phyloP scores from a whole-genome alignment of 2,888 invertebrate species.

The Dicyrtomina minuta region DNA sequence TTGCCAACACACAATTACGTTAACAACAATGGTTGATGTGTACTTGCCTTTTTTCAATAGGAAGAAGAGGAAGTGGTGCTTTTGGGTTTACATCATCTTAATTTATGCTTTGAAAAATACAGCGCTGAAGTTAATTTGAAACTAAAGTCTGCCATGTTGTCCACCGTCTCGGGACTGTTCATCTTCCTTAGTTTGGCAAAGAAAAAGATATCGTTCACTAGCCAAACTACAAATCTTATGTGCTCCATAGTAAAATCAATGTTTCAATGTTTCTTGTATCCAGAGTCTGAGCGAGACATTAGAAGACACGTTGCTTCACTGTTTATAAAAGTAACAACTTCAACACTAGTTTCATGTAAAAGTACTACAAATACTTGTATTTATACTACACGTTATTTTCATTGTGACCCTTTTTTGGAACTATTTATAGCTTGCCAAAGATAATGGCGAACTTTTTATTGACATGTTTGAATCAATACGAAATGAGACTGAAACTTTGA shows the following conservation, averaged over 20 bases:
- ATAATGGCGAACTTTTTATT: slow-evolving; percentile 27
- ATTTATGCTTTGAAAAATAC: slow-evolving; percentile 43
- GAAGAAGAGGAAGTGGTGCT: slow-evolving; percentile 45
- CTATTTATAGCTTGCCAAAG: slow-evolving; percentile 15
- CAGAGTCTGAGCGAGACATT: slow-evolving; percentile 42
- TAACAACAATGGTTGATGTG: neutral
- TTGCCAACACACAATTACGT: neutral
- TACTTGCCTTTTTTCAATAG: slow-evolving; percentile 29
- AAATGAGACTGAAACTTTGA: slow-evolving; percentile 28
- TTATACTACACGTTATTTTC: too few species aligned
- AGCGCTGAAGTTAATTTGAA: slow-evolving; percentile 40
- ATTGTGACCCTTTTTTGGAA: too few species aligned
- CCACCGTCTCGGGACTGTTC: slow-evolving; percentile 49
- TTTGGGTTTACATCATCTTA: slow-evolving; percentile 47
- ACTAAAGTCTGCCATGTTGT: slow-evolving; percentile 47
- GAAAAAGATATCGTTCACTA: slow-evolving; percentile 36
- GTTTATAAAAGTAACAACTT: slow-evolving; percentile 40
- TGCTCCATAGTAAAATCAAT: slow-evolving; percentile 44
- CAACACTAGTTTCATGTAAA: too few species aligned
- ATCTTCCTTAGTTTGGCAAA: slow-evolving; percentile 45
- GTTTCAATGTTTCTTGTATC: slow-evolving; percentile 46
- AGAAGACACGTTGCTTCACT: slow-evolving; percentile 46
- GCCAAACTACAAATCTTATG: slow-evolving; percentile 41
- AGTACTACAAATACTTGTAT: too few species aligned
- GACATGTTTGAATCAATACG: slow-evolving; percentile 45